Evolutionary conservation across 2,888 invertebrate genomes (phyloP).

Genomic region (Gandaritis pyraliata): DNA sequence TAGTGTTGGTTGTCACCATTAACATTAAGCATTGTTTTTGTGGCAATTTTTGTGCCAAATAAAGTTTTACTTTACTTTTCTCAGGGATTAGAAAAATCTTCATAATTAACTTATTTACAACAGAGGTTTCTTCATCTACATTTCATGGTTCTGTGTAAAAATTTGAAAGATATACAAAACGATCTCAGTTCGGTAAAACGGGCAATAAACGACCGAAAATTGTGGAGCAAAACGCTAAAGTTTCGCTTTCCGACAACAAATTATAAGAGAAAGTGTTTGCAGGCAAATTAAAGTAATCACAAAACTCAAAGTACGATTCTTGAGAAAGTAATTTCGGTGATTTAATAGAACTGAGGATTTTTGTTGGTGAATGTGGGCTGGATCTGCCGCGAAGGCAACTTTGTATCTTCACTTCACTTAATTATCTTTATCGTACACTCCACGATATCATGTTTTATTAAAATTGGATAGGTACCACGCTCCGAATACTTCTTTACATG

Average conservation of each 20-base stretch:
- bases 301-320: constrained; percentile 42
- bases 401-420: background rate
- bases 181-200: constrained; percentile 34
- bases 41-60: no score
- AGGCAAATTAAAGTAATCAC: constrained; percentile 54
- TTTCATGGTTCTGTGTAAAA: background rate
- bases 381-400: background rate
- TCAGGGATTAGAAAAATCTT: no score
- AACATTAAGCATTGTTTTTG: no score
- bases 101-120: no score
- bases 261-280: constrained; percentile 52
- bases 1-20: no score
- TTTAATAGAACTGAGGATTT: constrained; percentile 42
- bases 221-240: constrained; percentile 45
- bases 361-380: constrained; percentile 30
- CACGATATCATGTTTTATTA: background rate
- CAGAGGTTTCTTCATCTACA: no score
- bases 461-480: background rate
- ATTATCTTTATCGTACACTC: background rate
- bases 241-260: constrained; percentile 52
- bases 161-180: constrained; percentile 25
- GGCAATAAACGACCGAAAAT: constrained; percentile 50
- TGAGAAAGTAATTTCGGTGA: constrained; percentile 41
- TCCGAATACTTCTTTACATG: background rate
- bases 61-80: no score